Evolutionary conservation across 2,113 vertebrate species (phyloP), one percentile per base, ranked within the genome.

Genomic region (Ibidorhyncha struthersii): DNA sequence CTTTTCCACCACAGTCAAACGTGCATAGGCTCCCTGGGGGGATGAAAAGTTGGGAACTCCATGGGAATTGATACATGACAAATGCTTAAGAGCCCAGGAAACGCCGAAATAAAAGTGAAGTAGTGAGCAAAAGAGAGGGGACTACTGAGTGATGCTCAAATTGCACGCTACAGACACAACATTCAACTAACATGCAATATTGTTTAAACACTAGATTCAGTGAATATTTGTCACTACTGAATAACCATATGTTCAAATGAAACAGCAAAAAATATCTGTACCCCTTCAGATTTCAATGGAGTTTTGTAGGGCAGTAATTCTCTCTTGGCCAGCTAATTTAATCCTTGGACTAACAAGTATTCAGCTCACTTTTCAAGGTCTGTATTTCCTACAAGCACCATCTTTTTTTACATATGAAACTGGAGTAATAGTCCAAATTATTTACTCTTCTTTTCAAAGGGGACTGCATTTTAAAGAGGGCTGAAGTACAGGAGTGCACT

Each of bases 61-160:
- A 49, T 25, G 25, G 34, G 47, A 86, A 93, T 72, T 5, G 3
- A 89, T 47, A 55, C 2, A 36, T n/a, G 36, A 83, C 26, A 66
- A 90, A 69, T 40, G 23, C 18, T 91, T 73, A 72, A 89, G 61
- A 91, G 43, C 21, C 32, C 79, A 96, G 56, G 71, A 97, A 93
- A 83, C 45, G 21, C 62, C 77, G 58, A 87, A 93, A 87, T 89
- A 45, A 3, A 91, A 90, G 32, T 26, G 25, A 95, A 83, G 49
- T 9, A 61, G 63, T 26, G n/a, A 90, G 45, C 65, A 63, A 6
- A 41, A 74, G 49, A 88, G 16, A 86, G 21, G 9, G 25, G 29
- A 61, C 80, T 77, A 58, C 53, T 61, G 77, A 79, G 78, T 52
- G 61, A 82, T 13, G 5, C 26, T 84, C 34, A 76, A 41, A 63